Base-by-base conservation (phyloP, 2,888 invertebrate genomes). In the Conchocele bisecta region DNA sequence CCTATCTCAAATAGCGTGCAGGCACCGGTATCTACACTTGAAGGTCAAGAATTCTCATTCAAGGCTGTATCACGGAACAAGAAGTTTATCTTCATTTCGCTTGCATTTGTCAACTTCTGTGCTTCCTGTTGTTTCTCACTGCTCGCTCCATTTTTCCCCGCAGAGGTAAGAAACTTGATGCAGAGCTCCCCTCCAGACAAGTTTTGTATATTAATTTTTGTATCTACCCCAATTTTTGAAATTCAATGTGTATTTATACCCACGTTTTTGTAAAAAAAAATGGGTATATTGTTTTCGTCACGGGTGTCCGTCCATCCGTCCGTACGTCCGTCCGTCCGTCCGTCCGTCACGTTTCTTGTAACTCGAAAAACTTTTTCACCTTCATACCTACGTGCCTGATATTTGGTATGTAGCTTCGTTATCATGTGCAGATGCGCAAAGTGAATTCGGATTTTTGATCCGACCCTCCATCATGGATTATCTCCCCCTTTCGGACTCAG, bases 111-210 rank as follows among this genome's bases (percentile, higher is more conserved):
- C 2, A 86, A 84, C 50, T 87, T 87, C 39, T 81, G 82, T 51
- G 83, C 84, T 22, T 65, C 80, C 6, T 76, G 80, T 13, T 81
- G 83, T 28, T 85, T 86, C 58, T 83, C 86, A 13, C 35, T 87
- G 29, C 70, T 84, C 15, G 85, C 84, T 7, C 87, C 87, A 6
- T 87, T 87, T 60, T 87, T 83, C 44, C 86, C 87, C 11, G 65
- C 54, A 33, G 86, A 87, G 85, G 87, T 87, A 70, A 78, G 74
- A 6, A 5, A 39, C 20, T 11, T 17, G 9, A 9, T 42, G n/a
- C 7, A n/a, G 22, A 20, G 7, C 6, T 42, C 42, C 6, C 6
- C n/a, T 9, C 7, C 7, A 9, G 6, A 9, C 6, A 17, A 42
- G 42, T 42, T 9, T 42, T 42, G n/a, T 6, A 42, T 6, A 35